Evolutionary conservation across 2,888 invertebrate genomes (phyloP).

Genomic region (Athetis lepigone): DNA sequence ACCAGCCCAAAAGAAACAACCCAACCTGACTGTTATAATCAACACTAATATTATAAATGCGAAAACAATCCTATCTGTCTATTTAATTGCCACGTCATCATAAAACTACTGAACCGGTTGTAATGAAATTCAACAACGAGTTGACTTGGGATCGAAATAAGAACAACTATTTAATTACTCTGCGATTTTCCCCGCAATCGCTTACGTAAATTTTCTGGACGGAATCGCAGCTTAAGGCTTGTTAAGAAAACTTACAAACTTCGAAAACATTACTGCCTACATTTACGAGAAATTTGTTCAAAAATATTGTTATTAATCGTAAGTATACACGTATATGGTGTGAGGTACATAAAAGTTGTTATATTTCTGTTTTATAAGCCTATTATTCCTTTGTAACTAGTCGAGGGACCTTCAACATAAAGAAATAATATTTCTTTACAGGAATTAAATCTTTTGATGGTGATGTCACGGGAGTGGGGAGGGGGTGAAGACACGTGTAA

Average conservation of each 20-base stretch:
- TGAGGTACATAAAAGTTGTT: neutral
- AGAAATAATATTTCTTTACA: slow-evolving; percentile 43
- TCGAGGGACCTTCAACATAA: slow-evolving; percentile 7
- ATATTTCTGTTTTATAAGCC: slow-evolving; percentile 8
- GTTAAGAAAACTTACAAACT: neutral
- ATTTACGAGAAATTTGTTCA: neutral
- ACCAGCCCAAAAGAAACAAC: no score
- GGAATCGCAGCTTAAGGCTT: no score
- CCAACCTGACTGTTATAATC: neutral
- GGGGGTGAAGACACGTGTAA: slow-evolving; percentile 50
- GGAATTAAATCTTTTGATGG: slow-evolving; percentile 49
- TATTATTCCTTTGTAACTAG: slow-evolving; percentile 19
- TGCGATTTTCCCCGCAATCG: no score
- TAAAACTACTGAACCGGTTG: no score
- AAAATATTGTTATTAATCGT: neutral
- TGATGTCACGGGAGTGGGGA: slow-evolving; percentile 10
- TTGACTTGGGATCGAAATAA: no score
- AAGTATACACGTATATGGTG: neutral
- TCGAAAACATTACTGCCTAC: neutral
- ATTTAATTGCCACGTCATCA: no score
- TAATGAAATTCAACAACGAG: no score
- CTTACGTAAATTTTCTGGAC: no score
- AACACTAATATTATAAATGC: no score
- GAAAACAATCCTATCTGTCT: no score
- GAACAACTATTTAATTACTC: no score